Conservation (phyloP, 2,113 vertebrate genomes). For the Dicentrarchus labrax region DNA sequence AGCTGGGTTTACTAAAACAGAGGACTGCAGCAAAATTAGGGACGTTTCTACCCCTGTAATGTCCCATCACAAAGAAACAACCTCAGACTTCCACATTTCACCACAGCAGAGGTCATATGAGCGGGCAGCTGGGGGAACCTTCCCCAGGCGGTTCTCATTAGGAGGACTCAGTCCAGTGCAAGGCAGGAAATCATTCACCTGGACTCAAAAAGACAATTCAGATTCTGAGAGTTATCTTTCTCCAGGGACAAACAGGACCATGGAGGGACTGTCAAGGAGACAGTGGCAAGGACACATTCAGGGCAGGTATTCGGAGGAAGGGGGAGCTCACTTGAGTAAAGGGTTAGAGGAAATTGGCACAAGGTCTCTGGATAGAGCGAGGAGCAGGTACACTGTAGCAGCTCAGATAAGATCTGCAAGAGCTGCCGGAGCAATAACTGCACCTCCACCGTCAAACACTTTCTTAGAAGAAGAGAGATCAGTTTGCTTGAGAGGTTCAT, state of each 20-base stretch:
- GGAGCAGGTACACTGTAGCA: slow-evolving; percentile 57
- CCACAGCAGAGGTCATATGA: slow-evolving; percentile 35
- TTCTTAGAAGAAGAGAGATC: slow-evolving; percentile 12
- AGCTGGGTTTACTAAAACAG: slow-evolving; percentile 38
- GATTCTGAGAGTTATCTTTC: slow-evolving; percentile 20
- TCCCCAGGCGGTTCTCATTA: slow-evolving; percentile 62
- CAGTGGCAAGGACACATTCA: slow-evolving; percentile 28
- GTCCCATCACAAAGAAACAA: slow-evolving; percentile 9
- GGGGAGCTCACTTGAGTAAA: background rate
- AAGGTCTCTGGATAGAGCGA: slow-evolving; percentile 75
- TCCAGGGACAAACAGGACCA: slow-evolving; percentile 6
- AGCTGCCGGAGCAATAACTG: slow-evolving; percentile 7
- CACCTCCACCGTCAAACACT: background rate
- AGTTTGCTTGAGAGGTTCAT: slow-evolving; percentile 2
- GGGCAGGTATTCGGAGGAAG: slow-evolving; percentile 20
- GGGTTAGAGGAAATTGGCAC: slow-evolving; percentile 44
- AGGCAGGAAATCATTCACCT: slow-evolving; percentile 23
- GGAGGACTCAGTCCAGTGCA: slow-evolving; percentile 21
- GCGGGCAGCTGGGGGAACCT: slow-evolving; percentile 55
- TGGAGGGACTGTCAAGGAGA: slow-evolving; percentile 22
- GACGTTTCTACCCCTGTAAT: slow-evolving; percentile 18
- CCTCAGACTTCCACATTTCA: background rate
- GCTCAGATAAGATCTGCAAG: slow-evolving; percentile 54
- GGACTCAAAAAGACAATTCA: slow-evolving; percentile 23
- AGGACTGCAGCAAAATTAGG: slow-evolving; percentile 45